Base-by-base conservation (phyloP, 2,888 invertebrate genomes). In the Sipha maydis region DNA sequence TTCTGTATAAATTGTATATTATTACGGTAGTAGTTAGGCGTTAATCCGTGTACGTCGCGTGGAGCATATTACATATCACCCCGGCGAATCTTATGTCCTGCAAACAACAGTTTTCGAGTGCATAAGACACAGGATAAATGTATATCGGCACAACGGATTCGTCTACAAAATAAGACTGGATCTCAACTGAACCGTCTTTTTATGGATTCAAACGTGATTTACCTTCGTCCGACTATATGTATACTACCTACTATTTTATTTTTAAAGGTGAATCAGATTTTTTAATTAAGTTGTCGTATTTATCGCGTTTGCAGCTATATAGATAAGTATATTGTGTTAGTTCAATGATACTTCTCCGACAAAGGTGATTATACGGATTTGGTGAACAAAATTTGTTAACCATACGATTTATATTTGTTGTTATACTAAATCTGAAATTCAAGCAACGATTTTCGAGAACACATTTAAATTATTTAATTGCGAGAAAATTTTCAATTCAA, bases 51-150 rank as follows among this genome's bases (percentile, higher is more conserved):
- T 56, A 2, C 21, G 21, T 56, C 56, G 8, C 11, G 41, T 8
- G 56, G 17, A 21, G 19, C 56, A 19, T 67, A 28, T 69, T 28
- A 28, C 28, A 28, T 25, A 17, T 31, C 14, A 25, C 28, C 41
- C 3, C 21, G 31, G 7, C 48, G 4, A 28, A 7, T 82, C 31
- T 82, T 69, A 21, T 11, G 41, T 28, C 67, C 69, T 73, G 48
- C 71, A 31, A 71, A 83, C 48, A 31, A 28, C n/a, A 38, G 38
- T n/a, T 80, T 34, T 8, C 38, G 25, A 38, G n/a, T n/a, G 11
- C 38, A n/a, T n/a, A 11, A 61, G n/a, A 80, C n/a, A 56, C 71
- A 67, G 85, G 85, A 85, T 89, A 76, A 89, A 14, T 73, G 28
- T 9, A 89, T 83, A 77, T 78, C 25, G 48, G 67, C 77, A 78